Conservation (phyloP, 2,797 vertebrate species). For the Ctenopoma kingsleyae region DNA sequence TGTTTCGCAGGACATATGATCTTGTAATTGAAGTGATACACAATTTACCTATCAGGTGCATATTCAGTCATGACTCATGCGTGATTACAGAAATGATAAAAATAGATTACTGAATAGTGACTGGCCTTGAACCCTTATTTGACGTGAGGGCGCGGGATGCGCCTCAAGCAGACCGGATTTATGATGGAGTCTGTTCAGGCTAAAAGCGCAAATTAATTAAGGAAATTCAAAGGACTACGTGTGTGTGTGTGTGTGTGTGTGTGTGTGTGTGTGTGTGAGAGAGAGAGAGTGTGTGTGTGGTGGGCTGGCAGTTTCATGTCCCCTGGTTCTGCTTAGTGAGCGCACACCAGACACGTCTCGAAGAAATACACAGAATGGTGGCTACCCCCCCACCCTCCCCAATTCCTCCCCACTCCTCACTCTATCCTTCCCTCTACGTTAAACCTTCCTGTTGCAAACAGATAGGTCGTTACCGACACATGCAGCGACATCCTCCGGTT, state of each 20-base stretch:
- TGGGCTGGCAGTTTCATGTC: conserved; percentile 63
- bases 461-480: conserved; percentile 74
- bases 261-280: neutral
- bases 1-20: neutral
- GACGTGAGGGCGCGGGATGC: conserved; percentile 61
- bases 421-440: conserved; percentile 64
- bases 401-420: conserved; percentile 32
- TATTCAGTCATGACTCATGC: neutral
- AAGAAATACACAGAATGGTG: conserved; percentile 86
- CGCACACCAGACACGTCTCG: conserved; percentile 89
- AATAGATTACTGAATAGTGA: conserved; percentile 28
- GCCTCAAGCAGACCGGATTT: conserved; percentile 37
- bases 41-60: neutral
- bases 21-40: neutral
- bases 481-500: conserved; percentile 18
- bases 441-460: conserved; percentile 85
- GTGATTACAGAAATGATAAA: neutral
- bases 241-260: conserved; percentile 1
- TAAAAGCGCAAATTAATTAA: conserved; percentile 11
- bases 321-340: conserved; percentile 71
- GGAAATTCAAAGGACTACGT: neutral
- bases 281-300: conserved; percentile 26
- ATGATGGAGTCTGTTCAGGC: neutral
- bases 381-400: neutral
- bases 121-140: conserved; percentile 54